A percentile compares a stretch with the other conserved stretches of the same genome.
These are phyloP conservation scores for Desoria tigrina DNA, from an alignment of 2,888 invertebrate genomes.

Conservation along the genomic window DNA sequence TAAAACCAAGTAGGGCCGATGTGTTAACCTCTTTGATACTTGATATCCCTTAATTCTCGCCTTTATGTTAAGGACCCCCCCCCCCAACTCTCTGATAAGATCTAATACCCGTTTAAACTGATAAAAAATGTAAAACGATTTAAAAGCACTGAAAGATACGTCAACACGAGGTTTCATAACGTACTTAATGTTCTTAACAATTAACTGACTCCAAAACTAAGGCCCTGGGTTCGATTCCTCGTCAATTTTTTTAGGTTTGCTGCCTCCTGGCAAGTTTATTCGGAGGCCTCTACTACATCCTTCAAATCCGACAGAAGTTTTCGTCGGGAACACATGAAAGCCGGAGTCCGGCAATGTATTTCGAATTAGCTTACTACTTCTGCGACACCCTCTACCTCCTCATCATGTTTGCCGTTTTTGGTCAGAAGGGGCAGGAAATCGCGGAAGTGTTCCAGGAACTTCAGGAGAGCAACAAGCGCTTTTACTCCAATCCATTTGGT, in stretches of 20 bases:
- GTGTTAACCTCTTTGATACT: too few relatives aligned
- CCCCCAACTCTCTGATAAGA: too few relatives aligned
- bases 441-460: constrained; percentile 11
- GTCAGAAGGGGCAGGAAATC: constrained; percentile 2
- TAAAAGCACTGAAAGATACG: too few relatives aligned
- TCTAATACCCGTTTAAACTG: too few relatives aligned
- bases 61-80: too few relatives aligned
- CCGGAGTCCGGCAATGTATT: constrained; percentile 20
- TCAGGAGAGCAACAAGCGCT: constrained; percentile 12
- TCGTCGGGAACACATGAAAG: neutral
- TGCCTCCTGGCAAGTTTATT: neutral
- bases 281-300: constrained; percentile 11
- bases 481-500: constrained; percentile 10
- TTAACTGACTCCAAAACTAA: too few relatives aligned
- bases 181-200: too few relatives aligned
- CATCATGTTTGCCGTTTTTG: constrained; percentile 11
- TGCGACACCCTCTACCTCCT: constrained; percentile 27
- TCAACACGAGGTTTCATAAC: too few relatives aligned
- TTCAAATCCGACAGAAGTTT: constrained; percentile 18
- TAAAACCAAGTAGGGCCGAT: too few relatives aligned
- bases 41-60: too few relatives aligned
- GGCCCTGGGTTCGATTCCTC: too few relatives aligned
- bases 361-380: constrained; percentile 23
- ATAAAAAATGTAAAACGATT: too few relatives aligned
- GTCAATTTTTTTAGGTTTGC: constrained; percentile 4